These are phyloP conservation scores for Chlorodrepanis virens DNA, from an alignment of 2,113 vertebrate species.

Conservation along the genomic window DNA sequence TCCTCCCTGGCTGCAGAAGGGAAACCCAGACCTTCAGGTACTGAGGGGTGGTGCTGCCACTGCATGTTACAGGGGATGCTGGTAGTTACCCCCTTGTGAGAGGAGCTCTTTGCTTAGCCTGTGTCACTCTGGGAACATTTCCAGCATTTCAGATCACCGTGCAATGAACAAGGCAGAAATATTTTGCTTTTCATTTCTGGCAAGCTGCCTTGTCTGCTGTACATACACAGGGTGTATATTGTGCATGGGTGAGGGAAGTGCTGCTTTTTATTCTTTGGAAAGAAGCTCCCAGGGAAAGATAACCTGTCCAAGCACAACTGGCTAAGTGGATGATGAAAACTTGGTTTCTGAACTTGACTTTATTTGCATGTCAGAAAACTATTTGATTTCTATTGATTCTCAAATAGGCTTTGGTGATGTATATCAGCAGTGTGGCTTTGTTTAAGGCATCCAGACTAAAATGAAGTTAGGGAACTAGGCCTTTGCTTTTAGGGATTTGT, in stretches of 20 bases:
- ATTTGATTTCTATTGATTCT: not conserved
- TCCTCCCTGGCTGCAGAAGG: not conserved
- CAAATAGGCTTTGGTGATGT: not conserved
- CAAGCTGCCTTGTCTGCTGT: not conserved
- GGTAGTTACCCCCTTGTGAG: rapidly evolving
- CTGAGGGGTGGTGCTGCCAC: rapidly evolving
- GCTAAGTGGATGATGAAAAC: not conserved
- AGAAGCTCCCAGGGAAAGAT: not conserved
- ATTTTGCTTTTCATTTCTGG: not conserved
- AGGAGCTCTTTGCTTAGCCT: not conserved
- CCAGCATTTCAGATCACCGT: not conserved
- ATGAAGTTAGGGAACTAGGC: not conserved
- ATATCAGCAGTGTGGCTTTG: not conserved
- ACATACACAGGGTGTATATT: not conserved
- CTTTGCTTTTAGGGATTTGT: not conserved
- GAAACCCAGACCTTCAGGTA: constrained; percentile 59
- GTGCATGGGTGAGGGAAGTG: not conserved
- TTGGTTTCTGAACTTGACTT: not conserved
- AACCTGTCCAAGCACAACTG: not conserved
- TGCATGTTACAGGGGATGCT: not conserved
- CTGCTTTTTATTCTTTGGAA: not conserved
- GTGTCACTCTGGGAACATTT: not conserved
- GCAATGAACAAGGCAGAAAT: not conserved
- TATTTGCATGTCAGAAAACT: not conserved
- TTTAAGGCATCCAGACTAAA: not conserved